Evolutionary conservation across 2,113 vertebrate genomes (phyloP).

Genomic region (Dascyllus trimaculatus): DNA sequence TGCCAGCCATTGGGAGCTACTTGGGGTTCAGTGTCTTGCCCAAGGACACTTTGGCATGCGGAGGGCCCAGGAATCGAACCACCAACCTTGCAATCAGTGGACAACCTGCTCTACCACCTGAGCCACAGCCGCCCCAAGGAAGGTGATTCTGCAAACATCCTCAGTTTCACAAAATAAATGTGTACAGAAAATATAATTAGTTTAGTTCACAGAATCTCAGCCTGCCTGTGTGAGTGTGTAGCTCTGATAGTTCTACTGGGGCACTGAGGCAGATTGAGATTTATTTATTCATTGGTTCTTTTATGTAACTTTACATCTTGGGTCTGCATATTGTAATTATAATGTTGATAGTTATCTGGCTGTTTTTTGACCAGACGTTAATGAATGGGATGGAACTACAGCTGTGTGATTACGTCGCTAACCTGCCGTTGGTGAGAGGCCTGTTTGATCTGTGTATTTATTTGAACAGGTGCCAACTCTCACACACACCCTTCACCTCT

Average conservation of each 20-base stretch:
- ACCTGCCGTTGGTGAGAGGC: neutral
- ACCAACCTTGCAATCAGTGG: too few species aligned
- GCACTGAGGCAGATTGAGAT: neutral
- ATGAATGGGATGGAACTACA: neutral
- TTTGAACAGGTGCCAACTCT: slow-evolving; percentile 73
- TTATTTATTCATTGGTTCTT: neutral
- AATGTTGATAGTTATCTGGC: neutral
- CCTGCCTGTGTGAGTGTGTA: neutral
- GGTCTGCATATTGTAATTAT: neutral
- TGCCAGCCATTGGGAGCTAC: too few species aligned
- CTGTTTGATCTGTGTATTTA: slow-evolving; percentile 47
- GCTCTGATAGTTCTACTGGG: neutral
- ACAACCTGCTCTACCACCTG: too few species aligned
- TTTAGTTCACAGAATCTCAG: neutral
- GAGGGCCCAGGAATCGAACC: too few species aligned
- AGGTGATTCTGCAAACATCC: neutral
- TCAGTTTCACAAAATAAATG: neutral
- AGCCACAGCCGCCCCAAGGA: too few species aligned
- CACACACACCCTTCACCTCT: slow-evolving; percentile 27
- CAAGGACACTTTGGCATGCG: too few species aligned
- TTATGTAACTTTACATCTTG: too few species aligned
- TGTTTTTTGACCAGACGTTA: neutral
- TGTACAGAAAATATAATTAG: neutral
- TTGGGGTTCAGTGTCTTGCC: too few species aligned
- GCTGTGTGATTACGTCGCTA: neutral